Base-by-base conservation (phyloP, 2,888 invertebrate species). In the Lasius platythorax region DNA sequence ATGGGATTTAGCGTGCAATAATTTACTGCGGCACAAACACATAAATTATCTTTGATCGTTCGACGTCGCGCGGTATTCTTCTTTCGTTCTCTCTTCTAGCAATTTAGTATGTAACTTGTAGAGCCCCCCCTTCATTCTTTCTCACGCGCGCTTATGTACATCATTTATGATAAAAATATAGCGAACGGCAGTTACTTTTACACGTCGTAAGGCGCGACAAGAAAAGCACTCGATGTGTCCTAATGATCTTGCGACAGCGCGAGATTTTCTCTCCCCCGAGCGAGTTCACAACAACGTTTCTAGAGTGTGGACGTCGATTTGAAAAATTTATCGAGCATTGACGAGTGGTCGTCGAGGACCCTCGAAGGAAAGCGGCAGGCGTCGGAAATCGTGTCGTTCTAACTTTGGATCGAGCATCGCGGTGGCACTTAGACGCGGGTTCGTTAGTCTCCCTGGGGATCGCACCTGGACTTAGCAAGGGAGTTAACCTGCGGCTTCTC, bases 351-450 rank as follows among this genome's bases (percentile, higher is more conserved):
- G 40, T 70, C 68, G 68, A 79, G 82, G 30, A 18, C 9, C 30
- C 81, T 64, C 70, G 73, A 61, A 73, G 23, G 43, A 33, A 75
- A 75, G 67, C 78, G 78, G 12, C n/a, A 30, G 53, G n/a, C 15
- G 46, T 46, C 56, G 73, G 18, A 18, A 63, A 50, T 28, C 64
- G 56, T 73, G 87, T 66, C 66, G 84, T 82, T 79, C 83, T 84
- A 85, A 86, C 56, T 86, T 82, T 64, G 66, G 63, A 83, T 79
- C 79, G 78, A 88, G 88, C 76, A 85, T 87, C 78, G 84, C 78
- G 82, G 85, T 86, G 84, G 89, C 89, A 91, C 91, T 92, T 91
- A 89, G 89, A 86, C 78, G 86, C 85, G 90, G 8, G 91, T 89
- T 92, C 91, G 90, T 92, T 92, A 91, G 88, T 83, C 87, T 63